Evolutionary conservation across 2,888 invertebrate species (phyloP), one percentile per base, ranked within the genome.

Genomic region (Escarpia spicata): DNA sequence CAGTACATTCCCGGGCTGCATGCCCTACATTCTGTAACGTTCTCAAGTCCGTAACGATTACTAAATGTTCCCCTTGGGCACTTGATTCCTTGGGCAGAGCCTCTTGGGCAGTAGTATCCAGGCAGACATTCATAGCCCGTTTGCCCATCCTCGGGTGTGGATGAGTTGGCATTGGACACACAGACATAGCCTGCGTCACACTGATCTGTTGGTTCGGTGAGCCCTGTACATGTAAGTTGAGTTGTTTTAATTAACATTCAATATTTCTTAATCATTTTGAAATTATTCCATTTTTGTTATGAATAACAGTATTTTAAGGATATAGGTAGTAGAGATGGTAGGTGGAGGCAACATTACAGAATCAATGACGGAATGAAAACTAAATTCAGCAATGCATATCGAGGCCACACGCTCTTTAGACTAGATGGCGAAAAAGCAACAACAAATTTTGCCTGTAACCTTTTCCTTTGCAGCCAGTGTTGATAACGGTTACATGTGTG

Each of bases 41-140:
- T 96, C 92, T 95, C 95, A 90, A 96, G 94, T 0, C 95, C 96
- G 2, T 94, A 93, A 0, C 90, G 91, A 92, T 95, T 94, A 92
- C 96, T 96, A 94, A 95, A 96, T 1, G 96, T 96, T 91, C 96
- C 96, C n/a, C 93, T 94, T 9, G 96, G 96, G 94, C 96, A 96
- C 60, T 94, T 95, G 90, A 94, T 44, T 44, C 95, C 95, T 92
- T 95, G 95, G 92, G 94, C 94, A 4, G 96, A 95, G 10, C 96
- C 96, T 91, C 91, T 92, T 8, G 95, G 96, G 93, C 96, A 96
- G 93, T 95, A 96, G 92, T 95, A 94, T 31, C 96, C 96, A 6
- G 94, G 94, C 2, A 93, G 95, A 93, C 96, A 96, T 45, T 94
- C 93, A 91, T 95, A 95, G 31, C 96, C 96, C 3, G 95, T 95